These are phyloP conservation scores for Drosophila emarginata DNA, from an alignment of 2,888 invertebrate genomes.

Conservation along the genomic window DNA sequence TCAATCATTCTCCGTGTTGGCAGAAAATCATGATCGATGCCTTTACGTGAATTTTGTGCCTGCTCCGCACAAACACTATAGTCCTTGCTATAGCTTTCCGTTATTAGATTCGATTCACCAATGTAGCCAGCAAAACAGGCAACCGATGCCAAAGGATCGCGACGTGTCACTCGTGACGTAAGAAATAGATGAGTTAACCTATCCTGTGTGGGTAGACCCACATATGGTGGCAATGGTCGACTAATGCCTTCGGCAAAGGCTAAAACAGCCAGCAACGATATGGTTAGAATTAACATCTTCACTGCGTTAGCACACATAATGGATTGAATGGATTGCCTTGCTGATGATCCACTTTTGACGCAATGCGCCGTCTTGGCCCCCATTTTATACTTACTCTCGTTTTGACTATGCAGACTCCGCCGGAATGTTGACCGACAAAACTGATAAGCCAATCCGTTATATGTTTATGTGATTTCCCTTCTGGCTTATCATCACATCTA, in stretches of 20 bases:
- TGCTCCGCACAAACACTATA: slow-evolving; percentile 54
- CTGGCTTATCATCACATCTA: slow-evolving; percentile 29
- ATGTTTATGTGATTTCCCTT: slow-evolving; percentile 49
- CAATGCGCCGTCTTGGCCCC: slow-evolving; percentile 51
- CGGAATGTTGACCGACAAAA: slow-evolving; percentile 22
- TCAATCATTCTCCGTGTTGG: slow-evolving; percentile 54
- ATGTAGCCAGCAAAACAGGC: slow-evolving; percentile 75
- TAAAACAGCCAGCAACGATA: slow-evolving; percentile 21
- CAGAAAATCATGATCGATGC: slow-evolving; percentile 60
- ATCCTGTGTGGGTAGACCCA: slow-evolving; percentile 65
- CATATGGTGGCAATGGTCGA: slow-evolving; percentile 61
- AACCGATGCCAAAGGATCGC: slow-evolving; percentile 66
- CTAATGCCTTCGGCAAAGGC: slow-evolving; percentile 28
- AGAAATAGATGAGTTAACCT: slow-evolving; percentile 70
- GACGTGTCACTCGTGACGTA: slow-evolving; percentile 58
- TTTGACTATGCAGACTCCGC: slow-evolving; percentile 42
- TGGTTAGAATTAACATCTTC: slow-evolving; percentile 27
- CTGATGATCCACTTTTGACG: slow-evolving; percentile 60
- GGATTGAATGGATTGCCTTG: neutral
- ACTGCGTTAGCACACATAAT: neutral
- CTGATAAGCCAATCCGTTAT: slow-evolving; percentile 42
- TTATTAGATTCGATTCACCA: slow-evolving; percentile 59
- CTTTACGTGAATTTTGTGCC: slow-evolving; percentile 54
- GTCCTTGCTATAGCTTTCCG: slow-evolving; percentile 61
- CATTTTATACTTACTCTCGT: slow-evolving; percentile 36